Conservation (phyloP, 2,888 invertebrate genomes). For the Vesta saturnalis region DNA sequence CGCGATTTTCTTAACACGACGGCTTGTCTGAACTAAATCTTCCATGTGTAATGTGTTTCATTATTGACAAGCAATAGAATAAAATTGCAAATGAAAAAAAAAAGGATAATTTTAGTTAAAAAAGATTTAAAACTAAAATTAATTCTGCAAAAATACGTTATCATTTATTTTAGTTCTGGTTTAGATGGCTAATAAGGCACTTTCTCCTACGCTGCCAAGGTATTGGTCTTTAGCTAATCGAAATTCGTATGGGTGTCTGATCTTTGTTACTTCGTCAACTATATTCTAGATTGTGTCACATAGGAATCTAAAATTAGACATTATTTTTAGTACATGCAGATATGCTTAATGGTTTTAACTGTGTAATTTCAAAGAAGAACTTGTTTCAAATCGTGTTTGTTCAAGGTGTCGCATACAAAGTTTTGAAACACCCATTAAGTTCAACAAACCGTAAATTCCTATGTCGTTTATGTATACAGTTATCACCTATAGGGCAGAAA, state of each 20-base stretch:
- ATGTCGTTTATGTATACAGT: conserved; percentile 28
- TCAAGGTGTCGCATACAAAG: conserved; percentile 64
- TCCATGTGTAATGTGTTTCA: no score
- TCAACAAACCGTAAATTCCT: conserved; percentile 14
- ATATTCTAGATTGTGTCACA: conserved; percentile 72
- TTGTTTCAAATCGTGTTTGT: conserved; percentile 63
- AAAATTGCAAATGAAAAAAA: no score
- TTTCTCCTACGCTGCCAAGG: conserved; percentile 53
- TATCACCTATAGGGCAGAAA: conserved; percentile 19
- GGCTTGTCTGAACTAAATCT: no score
- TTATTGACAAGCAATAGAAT: no score
- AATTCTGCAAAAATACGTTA: no score
- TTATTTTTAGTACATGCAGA: background rate
- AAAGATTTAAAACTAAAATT: no score
- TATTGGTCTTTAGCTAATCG: conserved; percentile 61
- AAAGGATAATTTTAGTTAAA: no score
- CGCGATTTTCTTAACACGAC: no score
- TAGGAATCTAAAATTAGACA: conserved; percentile 63
- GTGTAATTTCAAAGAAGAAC: conserved; percentile 70
- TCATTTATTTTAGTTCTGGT: conserved; percentile 63
- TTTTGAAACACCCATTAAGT: conserved; percentile 28
- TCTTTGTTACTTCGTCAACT: conserved; percentile 66
- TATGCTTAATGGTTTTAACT: conserved; percentile 56
- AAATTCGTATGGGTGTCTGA: conserved; percentile 68
- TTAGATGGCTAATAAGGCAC: conserved; percentile 68